Percentiles rank a stretch among this genome's conserved stretches.
Evolutionary conservation across 2,797 vertebrate genomes (phyloP).

Genomic region (Etheostoma perlongum): DNA sequence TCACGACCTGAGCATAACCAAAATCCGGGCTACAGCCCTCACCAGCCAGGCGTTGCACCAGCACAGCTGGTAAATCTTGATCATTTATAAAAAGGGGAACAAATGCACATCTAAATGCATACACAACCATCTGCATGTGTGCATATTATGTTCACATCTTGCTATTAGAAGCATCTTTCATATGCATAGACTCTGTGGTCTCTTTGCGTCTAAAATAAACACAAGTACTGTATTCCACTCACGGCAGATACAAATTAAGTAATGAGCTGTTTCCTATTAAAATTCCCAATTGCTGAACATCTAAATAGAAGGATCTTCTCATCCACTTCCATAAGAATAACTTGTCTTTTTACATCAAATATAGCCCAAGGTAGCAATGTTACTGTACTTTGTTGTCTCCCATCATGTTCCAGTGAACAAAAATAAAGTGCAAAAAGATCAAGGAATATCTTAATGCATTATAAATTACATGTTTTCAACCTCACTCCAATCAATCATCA

Average conservation of each 20-base stretch:
- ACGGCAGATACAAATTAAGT: constrained; percentile 24
- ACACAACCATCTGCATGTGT: not conserved
- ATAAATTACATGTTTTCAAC: constrained; percentile 9
- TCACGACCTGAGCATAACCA: not conserved
- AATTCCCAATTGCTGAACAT: constrained; percentile 17
- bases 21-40: not conserved
- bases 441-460: constrained; percentile 4
- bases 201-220: constrained; percentile 30
- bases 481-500: not conserved
- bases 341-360: not conserved
- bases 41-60: not conserved
- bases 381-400: not conserved
- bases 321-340: constrained; percentile 30
- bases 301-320: constrained; percentile 11
- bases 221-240: not conserved
- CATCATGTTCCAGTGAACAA: constrained; percentile 3
- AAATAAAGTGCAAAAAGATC: constrained; percentile 28
- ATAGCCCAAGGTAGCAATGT: constrained; percentile 23
- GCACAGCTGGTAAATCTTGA: not conserved
- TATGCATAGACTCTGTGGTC: not conserved
- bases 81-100: not conserved
- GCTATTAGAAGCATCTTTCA: not conserved
- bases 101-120: not conserved
- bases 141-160: not conserved
- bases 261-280: constrained; percentile 43